Base-by-base conservation (phyloP, 2,888 invertebrate genomes). In the Clistopyga incitator region DNA sequence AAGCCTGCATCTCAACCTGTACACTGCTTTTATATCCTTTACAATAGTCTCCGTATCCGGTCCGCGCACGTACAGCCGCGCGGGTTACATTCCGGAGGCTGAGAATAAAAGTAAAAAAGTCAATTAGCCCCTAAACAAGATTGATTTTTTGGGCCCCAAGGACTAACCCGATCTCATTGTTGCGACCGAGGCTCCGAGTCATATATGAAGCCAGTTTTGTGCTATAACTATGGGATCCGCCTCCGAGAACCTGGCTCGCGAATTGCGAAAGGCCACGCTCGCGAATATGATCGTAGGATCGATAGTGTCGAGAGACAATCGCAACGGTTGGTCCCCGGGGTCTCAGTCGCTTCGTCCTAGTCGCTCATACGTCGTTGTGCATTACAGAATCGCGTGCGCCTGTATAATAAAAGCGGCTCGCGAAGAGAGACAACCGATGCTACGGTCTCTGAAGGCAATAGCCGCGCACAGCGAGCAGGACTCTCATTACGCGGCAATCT, bases 401-500 rank as follows among this genome's bases (percentile, higher is more conserved):
- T 77, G n/a, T 45, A 56, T 67, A 52, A 78, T 52, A 54, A 59
- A 82, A 64, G 18, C 34, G 11, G 75, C 74, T 72, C 20, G 72
- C 38, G 25, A 15, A 56, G 56, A 75, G 70, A 64, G 38, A 65
- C 0, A 38, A n/a, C 42, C 13, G 11, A 11, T 18, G 13, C 70
- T 42, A 23, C 64, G 70, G 38, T 72, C 6, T 64, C 61, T 45
- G 64, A 75, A 54, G 68, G 82, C 74, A 71, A 78, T 64, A 67
- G 52, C 68, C 18, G 59, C 59, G 1, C 64, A 42, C 64, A 54
- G 50, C 64, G 20, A 74, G 68, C 54, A 65, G 61, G 78, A 87
- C 78, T 86, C 92, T 92, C 92, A 92, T 92, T 92, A 92, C 91
- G 88, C 86, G 86, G 89, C 88, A 91, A 92, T 92, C 92, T 90